phyloP scores from a whole-genome alignment of 2,797 vertebrate species.

The Propithecus deckenii region DNA sequence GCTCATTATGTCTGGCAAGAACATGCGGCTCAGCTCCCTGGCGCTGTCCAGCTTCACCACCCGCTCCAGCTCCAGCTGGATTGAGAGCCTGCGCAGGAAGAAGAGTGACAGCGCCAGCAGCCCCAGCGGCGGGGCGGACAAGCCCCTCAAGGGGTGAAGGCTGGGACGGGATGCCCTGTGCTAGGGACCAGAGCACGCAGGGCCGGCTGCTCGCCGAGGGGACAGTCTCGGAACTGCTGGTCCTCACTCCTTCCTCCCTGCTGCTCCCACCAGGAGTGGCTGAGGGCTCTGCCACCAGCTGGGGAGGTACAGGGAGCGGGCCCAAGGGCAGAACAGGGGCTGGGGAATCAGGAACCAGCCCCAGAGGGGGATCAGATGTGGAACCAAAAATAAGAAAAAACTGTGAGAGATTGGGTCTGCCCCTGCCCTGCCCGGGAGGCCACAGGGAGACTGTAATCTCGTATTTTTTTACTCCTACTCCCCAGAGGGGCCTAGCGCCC shows the following conservation, averaged over 20 bases:
- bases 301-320: neutral
- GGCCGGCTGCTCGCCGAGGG: neutral
- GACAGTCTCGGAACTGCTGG: neutral
- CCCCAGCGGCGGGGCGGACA: slow-evolving; percentile 65
- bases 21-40: slow-evolving; percentile 94
- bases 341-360: neutral
- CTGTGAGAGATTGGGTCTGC: slow-evolving; percentile 39
- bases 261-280: neutral
- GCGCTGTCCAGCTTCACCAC: slow-evolving; percentile 89
- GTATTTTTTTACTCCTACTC: slow-evolving; percentile 70
- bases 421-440: neutral
- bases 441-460: slow-evolving; percentile 53
- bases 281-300: neutral
- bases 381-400: slow-evolving; percentile 58
- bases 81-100: slow-evolving; percentile 93
- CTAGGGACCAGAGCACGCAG: neutral
- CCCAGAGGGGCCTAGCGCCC: slow-evolving; percentile 39
- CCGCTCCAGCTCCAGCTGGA: slow-evolving; percentile 92
- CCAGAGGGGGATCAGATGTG: neutral
- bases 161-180: slow-evolving; percentile 67
- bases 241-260: neutral
- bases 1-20: slow-evolving; percentile 96
- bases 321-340: neutral
- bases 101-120: slow-evolving; percentile 80
- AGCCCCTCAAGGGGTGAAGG: slow-evolving; percentile 78